Evolutionary conservation across 2,797 vertebrate genomes (phyloP).

Genomic region (Cryptoblepharus egeriae): DNA sequence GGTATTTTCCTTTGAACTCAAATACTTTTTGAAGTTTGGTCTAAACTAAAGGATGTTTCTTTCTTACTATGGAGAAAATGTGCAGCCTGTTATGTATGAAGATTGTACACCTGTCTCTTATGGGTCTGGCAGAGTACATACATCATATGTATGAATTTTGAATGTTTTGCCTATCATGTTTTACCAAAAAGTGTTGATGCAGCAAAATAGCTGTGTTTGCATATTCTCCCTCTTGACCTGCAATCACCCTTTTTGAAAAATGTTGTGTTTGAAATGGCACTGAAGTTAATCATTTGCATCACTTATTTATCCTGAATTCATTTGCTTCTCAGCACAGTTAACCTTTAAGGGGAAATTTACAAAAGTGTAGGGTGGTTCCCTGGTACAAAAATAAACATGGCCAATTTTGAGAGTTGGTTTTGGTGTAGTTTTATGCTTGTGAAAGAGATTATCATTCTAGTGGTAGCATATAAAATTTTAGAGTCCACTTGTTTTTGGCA

Average conservation of each 20-base stretch:
- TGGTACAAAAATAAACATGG: slow-evolving; percentile 45
- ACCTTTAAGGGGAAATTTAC: slow-evolving; percentile 65
- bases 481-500: slow-evolving; percentile 20
- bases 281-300: background rate
- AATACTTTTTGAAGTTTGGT: background rate
- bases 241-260: background rate
- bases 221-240: background rate
- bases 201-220: background rate
- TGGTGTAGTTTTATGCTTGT: slow-evolving; percentile 14
- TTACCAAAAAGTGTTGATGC: background rate
- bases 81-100: background rate
- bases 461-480: slow-evolving; percentile 44
- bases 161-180: background rate
- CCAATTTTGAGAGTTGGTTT: slow-evolving; percentile 66
- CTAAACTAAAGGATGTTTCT: background rate
- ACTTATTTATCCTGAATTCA: background rate
- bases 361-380: slow-evolving; percentile 55
- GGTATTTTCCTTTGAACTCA: background rate
- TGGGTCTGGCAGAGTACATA: no score
- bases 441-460: slow-evolving; percentile 63
- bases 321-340: slow-evolving; percentile 16
- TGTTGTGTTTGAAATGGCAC: slow-evolving; percentile 36
- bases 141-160: background rate
- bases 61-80: background rate
- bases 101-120: background rate